Evolutionary conservation across 2,888 invertebrate species (phyloP), one percentile per base, ranked within the genome.

Genomic region (Caenorhabditis virilis): DNA sequence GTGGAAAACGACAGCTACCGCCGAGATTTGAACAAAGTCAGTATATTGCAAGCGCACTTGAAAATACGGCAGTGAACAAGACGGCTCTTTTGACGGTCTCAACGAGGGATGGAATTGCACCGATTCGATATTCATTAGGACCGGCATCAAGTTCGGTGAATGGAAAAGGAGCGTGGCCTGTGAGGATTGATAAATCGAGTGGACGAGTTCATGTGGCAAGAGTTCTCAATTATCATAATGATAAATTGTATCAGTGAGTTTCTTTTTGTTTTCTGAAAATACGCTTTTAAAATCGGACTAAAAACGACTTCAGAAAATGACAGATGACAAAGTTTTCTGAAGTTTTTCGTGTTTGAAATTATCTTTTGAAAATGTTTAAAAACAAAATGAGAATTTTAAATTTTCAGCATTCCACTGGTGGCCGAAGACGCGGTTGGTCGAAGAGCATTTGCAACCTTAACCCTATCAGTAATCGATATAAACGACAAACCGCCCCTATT

Each of bases 401-500:
- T 25, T 64, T 64, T 16, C 59, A 63, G 63, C 9, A 58, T 79
- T 13, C 79, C 78, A 13, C 51, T 79, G 5, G 61, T 72, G 16
- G 78, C 67, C 3, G 57, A 61, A 43, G 79, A 79, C 57, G 57
- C 65, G 2, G 53, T 63, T 13, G 66, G 73, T 6, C 49, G 74
- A 23, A 46, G 67, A 23, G 78, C 79, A 7, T 80, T 81, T 60
- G 63, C 76, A 13, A 74, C 69, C 0, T 43, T 79, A n/a, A 69
- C 73, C 2, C 58, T 80, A 16, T 41, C 59, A 30, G 72, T 80
- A 7, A 51, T 70, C 23, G 95, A 95, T 85, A 91, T 91, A 85
- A 95, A 95, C 85, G 95, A 95, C 85, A 95, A 95, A 87, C 93
- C 94, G 25, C 97, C 97, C 11, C 92, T 92, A 85, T 97, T 97